Evolutionary conservation across 2,113 vertebrate species (phyloP), one percentile per base, ranked within the genome.

Genomic region (Pyxicephalus adspersus): DNA sequence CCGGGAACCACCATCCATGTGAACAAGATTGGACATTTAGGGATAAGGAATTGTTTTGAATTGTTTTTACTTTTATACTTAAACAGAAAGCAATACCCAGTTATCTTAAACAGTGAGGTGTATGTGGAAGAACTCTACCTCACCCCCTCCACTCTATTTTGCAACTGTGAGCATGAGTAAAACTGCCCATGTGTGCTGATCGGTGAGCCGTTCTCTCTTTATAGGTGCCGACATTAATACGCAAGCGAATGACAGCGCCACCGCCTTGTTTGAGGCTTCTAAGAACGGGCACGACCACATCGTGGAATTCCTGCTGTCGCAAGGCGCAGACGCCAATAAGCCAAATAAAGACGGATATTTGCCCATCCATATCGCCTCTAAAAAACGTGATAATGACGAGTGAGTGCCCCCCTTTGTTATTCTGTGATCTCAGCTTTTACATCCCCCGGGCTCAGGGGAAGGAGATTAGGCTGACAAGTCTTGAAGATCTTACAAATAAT

Each of bases 201-300:
- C 7, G 8, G 38, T 65, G 31, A n/a, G 50, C 31, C 52, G 76
- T 85, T 83, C 83, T 87, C 83, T 87, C 81, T 73, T 80, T 23
- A 58, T 79, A 98, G 97, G 96, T 11, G 96, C 94, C 17, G 93
- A 98, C 78, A 88, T 97, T 84, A 96, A 98, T 83, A 95, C 92
- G 1, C 93, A 96, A 86, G 97, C 97, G 66, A 91, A 91, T 2
- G 97, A 98, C 70, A 90, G 89, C 0, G 95, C 96, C 0, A 94
- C 96, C 0, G 93, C 97, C 60, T 91, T 99, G 83, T 98, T 94
- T 20, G 97, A 99, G 90, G 95, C 97, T 20, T 89, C 91, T 85
- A 99, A 98, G 88, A 98, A 97, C 3, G 94, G 91, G 19, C 96
- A 98, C 0, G 71, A 87, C 34, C 83, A 85, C 0, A 84, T 94